Percentiles rank a stretch among this genome's conserved stretches.
Evolutionary conservation across 2,113 vertebrate genomes (phyloP).

Genomic region (Cygnus atratus): DNA sequence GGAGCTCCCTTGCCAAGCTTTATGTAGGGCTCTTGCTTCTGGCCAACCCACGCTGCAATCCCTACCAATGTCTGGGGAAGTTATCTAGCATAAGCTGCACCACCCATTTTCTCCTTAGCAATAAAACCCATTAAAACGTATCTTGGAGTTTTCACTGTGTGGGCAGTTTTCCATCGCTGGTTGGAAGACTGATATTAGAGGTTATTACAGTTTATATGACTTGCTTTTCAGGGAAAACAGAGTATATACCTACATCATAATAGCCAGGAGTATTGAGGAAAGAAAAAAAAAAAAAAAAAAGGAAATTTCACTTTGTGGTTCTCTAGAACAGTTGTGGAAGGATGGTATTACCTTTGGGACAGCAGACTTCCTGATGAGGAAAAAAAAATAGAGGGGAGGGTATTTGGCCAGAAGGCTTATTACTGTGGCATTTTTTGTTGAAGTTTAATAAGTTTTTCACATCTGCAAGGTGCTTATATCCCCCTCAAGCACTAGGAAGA

Average conservation of each 20-base stretch:
- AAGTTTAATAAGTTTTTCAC: neutral
- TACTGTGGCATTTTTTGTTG: neutral
- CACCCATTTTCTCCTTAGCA: neutral
- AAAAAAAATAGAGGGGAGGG: fast-evolving
- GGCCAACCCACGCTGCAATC: neutral
- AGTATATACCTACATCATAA: neutral
- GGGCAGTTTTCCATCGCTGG: neutral
- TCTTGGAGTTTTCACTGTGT: neutral
- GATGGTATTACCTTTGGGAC: neutral
- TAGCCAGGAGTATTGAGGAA: neutral
- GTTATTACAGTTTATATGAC: neutral
- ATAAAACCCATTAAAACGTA: neutral
- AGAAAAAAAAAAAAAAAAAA: neutral
- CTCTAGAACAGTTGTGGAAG: neutral
- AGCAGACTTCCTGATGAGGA: neutral
- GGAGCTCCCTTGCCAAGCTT: neutral
- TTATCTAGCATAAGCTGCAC: neutral
- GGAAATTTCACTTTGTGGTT: neutral
- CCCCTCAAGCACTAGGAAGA: neutral
- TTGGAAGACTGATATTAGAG: neutral
- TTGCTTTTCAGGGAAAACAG: neutral
- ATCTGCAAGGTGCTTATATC: neutral
- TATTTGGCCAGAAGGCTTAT: neutral
- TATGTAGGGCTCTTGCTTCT: neutral
- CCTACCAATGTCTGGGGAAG: fast-evolving